Conservation (phyloP, 2,113 vertebrate species). For the Ptilonorhynchus violaceus region DNA sequence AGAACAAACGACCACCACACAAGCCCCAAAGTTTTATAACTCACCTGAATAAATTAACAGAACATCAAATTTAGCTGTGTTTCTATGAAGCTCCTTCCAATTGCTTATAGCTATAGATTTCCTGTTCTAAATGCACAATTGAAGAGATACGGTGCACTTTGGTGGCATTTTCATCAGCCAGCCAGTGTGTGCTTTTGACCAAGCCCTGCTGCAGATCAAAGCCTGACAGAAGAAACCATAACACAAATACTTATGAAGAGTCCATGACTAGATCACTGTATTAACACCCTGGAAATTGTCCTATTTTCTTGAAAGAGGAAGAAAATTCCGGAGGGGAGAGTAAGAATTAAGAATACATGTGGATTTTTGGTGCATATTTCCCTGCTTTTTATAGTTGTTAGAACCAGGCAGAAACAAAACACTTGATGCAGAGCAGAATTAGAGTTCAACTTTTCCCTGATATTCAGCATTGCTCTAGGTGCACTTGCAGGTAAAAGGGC, state of each 20-base stretch:
- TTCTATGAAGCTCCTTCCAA: neutral
- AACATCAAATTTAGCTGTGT: neutral
- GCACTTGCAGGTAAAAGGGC: neutral
- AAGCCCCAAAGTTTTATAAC: neutral
- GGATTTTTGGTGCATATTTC: neutral
- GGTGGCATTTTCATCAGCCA: neutral
- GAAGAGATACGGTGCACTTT: neutral
- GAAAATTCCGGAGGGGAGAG: neutral
- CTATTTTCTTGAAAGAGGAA: neutral
- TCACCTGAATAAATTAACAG: neutral
- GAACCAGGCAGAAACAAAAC: neutral
- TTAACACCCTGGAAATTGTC: neutral
- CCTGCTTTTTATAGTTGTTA: neutral
- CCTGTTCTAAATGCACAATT: neutral
- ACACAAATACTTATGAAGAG: neutral
- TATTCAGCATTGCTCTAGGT: neutral
- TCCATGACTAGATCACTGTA: fast-evolving
- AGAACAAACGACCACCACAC: neutral
- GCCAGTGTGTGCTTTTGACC: neutral
- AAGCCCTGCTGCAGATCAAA: neutral
- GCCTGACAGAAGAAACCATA: neutral
- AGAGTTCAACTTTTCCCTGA: neutral
- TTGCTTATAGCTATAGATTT: neutral
- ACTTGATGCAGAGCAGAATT: neutral
- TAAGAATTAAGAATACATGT: neutral